phyloP scores from a whole-genome alignment of 1,140 invertebrate genomes.

The Pogonus chalceus region DNA sequence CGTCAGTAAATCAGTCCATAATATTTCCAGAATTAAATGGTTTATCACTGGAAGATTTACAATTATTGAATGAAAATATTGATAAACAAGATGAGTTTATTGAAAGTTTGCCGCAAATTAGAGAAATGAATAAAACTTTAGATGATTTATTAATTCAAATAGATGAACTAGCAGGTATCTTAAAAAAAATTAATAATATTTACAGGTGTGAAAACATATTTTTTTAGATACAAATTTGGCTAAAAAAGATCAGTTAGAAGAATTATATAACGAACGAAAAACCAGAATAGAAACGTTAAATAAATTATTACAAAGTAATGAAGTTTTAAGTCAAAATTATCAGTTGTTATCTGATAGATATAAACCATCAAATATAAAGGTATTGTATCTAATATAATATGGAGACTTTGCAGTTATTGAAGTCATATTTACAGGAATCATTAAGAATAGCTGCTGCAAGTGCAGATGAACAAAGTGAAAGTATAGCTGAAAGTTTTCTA shows the following conservation, averaged over 20 bases:
- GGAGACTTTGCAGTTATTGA: constrained; percentile 1
- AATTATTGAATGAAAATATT: constrained; percentile 52
- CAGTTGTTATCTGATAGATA: constrained; percentile 60
- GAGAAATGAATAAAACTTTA: constrained; percentile 54
- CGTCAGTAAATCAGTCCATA: constrained; percentile 15
- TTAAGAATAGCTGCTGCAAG: constrained; percentile 49
- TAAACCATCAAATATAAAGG: constrained; percentile 60
- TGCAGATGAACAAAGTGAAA: constrained; percentile 63
- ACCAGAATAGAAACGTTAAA: constrained; percentile 53
- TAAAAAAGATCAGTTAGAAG: constrained; percentile 52
- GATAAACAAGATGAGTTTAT: constrained; percentile 61
- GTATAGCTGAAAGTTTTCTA: constrained; percentile 63
- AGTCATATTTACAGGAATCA: constrained; percentile 34
- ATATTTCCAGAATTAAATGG: constrained; percentile 55
- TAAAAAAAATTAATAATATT: constrained; percentile 12
- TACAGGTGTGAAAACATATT: background rate
- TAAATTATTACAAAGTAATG: constrained; percentile 58
- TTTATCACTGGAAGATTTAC: constrained; percentile 55
- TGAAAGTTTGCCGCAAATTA: constrained; percentile 51
- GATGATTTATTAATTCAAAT: constrained; percentile 61
- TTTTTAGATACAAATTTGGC: constrained; percentile 52
- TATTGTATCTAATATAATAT: constrained; percentile 31
- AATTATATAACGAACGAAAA: constrained; percentile 48
- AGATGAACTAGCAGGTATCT: constrained; percentile 57
- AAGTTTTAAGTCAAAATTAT: constrained; percentile 54